A percentile compares a stretch with the other conserved stretches of the same genome.
Evolutionary conservation across 2,888 invertebrate genomes (phyloP).

Genomic region (Cosmorhoe ocellata): DNA sequence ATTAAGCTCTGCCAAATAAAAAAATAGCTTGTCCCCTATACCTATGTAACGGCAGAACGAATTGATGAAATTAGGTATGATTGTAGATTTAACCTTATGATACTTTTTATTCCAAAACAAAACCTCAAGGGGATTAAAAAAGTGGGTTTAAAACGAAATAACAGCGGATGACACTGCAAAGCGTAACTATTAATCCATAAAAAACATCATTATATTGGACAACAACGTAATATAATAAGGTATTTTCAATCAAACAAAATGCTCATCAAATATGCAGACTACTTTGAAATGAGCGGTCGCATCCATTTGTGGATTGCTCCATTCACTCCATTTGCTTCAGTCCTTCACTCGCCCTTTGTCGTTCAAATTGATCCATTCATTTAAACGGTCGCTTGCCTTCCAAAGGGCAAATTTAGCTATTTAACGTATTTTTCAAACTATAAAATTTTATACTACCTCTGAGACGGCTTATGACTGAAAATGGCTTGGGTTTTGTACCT

Average conservation of each 20-base stretch:
- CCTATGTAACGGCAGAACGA: too few species aligned
- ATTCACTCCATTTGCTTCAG: conserved; percentile 27
- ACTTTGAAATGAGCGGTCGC: conserved; percentile 24
- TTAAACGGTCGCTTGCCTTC: conserved; percentile 28
- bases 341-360: conserved; percentile 26
- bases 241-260: conserved; percentile 18
- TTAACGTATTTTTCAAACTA: conserved; percentile 2
- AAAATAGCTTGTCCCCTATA: too few species aligned
- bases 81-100: too few species aligned
- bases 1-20: too few species aligned
- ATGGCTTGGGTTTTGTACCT: neutral
- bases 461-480: conserved; percentile 3
- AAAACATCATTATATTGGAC: too few species aligned
- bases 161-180: too few species aligned
- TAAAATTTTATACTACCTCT: conserved; percentile 6
- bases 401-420: conserved; percentile 11
- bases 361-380: conserved; percentile 33
- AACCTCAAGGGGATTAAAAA: too few species aligned
- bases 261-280: conserved; percentile 22
- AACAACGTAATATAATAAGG: conserved; percentile 3
- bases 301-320: conserved; percentile 35
- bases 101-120: too few species aligned
- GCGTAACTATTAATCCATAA: too few species aligned
- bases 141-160: too few species aligned
- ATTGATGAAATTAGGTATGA: too few species aligned